Evolutionary conservation across 2,888 invertebrate genomes (phyloP), one percentile per base, ranked within the genome.

Genomic region (Pherbina coryleti): DNA sequence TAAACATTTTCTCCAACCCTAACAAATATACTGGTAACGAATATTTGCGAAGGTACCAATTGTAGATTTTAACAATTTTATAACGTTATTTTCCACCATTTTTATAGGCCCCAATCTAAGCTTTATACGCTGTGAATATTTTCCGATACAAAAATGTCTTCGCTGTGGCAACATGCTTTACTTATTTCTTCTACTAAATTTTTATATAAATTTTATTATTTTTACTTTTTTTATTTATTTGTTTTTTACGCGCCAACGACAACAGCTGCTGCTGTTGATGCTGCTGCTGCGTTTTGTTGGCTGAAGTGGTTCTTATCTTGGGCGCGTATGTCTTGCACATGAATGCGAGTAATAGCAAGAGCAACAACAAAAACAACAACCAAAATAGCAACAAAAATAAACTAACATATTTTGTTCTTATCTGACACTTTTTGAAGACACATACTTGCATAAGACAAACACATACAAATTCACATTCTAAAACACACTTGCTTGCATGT

Each of bases 381-480:
- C n/a, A n/a, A n/a, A n/a, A n/a, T n/a, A n/a, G n/a, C 66, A 70
- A 75, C 66, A 28, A 60, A 22, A 67, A 78, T n/a, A 19, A 69
- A 44, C 44, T 69, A 72, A 72, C 72, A 72, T 37, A 72, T 72
- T 57, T 72, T 22, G n/a, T 34, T 53, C 34, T 72, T 72, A 72
- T 72, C 72, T 57, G 49, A 3, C 44, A 69, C 37, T 67, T 44
- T 72, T 72, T 72, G 28, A 4, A 3, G 69, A 69, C 74, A 74
- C 60, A 73, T 62, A 44, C 60, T 37, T 34, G 60, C 11, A 44
- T 44, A 17, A 49, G 22, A 25, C 44, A 8, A 1, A 51, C 76
- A 76, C 64, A 71, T 60, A 73, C 78, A 79, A 51, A 74, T 53
- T 69, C 22, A 22, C 60, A 70, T 31, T 73, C 44, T 44, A 11